Evolutionary conservation across 2,113 vertebrate genomes (phyloP), one percentile per base, ranked within the genome.

Genomic region (Carassius carassius): DNA sequence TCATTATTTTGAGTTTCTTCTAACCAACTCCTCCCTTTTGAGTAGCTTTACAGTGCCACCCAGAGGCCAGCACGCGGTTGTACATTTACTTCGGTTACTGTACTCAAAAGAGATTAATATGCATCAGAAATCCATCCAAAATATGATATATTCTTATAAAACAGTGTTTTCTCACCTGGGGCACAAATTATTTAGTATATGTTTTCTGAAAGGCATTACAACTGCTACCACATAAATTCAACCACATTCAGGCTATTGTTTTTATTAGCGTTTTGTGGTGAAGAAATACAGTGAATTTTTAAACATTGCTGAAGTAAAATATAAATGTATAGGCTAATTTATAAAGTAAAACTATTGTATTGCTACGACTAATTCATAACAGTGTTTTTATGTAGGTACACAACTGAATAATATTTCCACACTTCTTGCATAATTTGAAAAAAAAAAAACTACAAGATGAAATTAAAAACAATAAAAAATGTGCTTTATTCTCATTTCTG

Each of bases 11-110:
- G 32, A 58, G 76, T 72, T 69, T 35, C 11, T 37, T 14, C 49
- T 16, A 19, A 12, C 8, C 65, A 82, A 58, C 67, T 73, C 65
- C 81, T 82, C 81, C 65, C 81, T 72, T 70, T 82, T 70, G 81
- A 41, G 29, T 41, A 29, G 29, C 29, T 1, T 29, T 29, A 37
- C 47, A 70, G 25, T 58, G 49, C 81, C 81, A 82, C 65, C 81
- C 11, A 73, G 81, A 41, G 67, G 67, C 29, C 25, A 72, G 5
- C 58, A 19, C 12, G 6, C 16, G 10, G 23, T 70, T 11, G 1
- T 54, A 19, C 44, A 47, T 54, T 54, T 54, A 54, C 51, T 54
- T 16, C 49, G 4, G 49, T 16, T 51, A 51, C 49, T 51, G 23
- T 17, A 37, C 12, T 67, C 3, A n/a, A 5, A 5, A 25, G 12